Percentiles rank a stretch among this genome's conserved stretches.
Conservation (phyloP, 53 echinoderm and acorn worm species). For the Crossaster papposus region DNA sequence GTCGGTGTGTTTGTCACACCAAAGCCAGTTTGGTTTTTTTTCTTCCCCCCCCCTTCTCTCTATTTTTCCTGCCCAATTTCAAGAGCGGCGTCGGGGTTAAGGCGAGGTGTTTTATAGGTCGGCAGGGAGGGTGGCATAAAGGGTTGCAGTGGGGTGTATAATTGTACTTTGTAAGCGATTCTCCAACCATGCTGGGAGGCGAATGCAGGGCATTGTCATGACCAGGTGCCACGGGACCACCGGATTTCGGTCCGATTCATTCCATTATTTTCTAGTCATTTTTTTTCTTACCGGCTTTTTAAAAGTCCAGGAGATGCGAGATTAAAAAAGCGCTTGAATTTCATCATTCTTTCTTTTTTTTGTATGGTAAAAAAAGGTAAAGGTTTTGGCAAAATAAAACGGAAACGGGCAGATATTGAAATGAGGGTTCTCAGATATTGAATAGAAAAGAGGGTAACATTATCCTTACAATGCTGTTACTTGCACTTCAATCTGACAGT, state of each 20-base stretch:
- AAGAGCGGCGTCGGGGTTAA: constrained; percentile 26
- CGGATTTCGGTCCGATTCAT: constrained; percentile 39
- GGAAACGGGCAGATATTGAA: too few relatives aligned
- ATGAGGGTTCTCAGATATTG: too few relatives aligned
- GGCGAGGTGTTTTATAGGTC: constrained; percentile 47
- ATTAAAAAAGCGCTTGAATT: too few relatives aligned
- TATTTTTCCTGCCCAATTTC: constrained; percentile 33
- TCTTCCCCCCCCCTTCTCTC: not conserved
- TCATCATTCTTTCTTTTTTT: too few relatives aligned
- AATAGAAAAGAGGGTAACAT: too few relatives aligned
- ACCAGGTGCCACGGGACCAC: constrained; percentile 47
- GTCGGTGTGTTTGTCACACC: constrained; percentile 56
- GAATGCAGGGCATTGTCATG: constrained; percentile 43
- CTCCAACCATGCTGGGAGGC: constrained; percentile 19
- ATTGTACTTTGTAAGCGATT: constrained; percentile 60
- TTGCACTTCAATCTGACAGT: too few relatives aligned
- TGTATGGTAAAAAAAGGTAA: too few relatives aligned
- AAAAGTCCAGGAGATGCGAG: not conserved
- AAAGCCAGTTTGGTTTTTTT: constrained; percentile 44
- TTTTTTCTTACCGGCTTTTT: not conserved
- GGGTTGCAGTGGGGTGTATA: constrained; percentile 53
- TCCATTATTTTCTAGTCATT: constrained; percentile 28
- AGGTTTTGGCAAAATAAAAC: too few relatives aligned
- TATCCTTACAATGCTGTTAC: too few relatives aligned
- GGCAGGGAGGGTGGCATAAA: constrained; percentile 34